Conservation (phyloP, 2,797 vertebrate genomes). For the Etheostoma perlongum region DNA sequence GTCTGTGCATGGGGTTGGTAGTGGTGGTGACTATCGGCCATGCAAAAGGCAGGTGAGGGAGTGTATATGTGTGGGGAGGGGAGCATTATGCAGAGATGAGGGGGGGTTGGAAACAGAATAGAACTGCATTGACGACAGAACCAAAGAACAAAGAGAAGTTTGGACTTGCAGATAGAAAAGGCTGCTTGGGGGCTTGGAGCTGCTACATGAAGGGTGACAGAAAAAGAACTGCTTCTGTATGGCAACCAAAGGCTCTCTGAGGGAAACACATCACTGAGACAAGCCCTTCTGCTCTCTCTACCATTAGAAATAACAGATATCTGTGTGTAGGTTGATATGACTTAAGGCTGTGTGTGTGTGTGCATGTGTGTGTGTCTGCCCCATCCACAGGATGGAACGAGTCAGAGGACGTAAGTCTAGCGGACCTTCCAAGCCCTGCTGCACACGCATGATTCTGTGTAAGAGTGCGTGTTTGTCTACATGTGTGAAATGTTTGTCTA, state of each 20-base stretch:
- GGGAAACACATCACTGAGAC: constrained; percentile 78
- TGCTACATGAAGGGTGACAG: constrained; percentile 78
- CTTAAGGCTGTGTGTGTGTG: constrained; percentile 50
- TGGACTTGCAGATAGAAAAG: constrained; percentile 78
- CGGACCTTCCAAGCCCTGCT: constrained; percentile 87
- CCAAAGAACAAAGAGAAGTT: constrained; percentile 80
- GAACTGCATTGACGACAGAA: constrained; percentile 92
- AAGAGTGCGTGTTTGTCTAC: constrained; percentile 20
- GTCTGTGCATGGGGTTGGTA: constrained; percentile 43
- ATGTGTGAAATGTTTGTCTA: constrained; percentile 19
- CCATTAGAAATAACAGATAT: constrained; percentile 67
- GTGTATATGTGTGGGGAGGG: constrained; percentile 59
- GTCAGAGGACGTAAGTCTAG: constrained; percentile 85
- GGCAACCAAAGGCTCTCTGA: constrained; percentile 77
- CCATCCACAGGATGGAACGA: constrained; percentile 86
- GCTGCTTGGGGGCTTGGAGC: constrained; percentile 73
- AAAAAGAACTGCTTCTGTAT: constrained; percentile 73
- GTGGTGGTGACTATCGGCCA: constrained; percentile 46
- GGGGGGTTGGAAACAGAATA: constrained; percentile 88
- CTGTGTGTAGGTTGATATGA: constrained; percentile 53
- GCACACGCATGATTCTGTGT: constrained; percentile 75
- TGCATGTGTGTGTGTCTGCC: constrained; percentile 53
- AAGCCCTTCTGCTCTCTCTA: constrained; percentile 81
- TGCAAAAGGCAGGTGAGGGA: constrained; percentile 67
- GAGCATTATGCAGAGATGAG: constrained; percentile 83